Percentiles rank a stretch among this genome's conserved stretches.
These are phyloP conservation scores for Ptychadena robeensis DNA, from an alignment of 2,797 vertebrate genomes.

Conservation along the genomic window DNA sequence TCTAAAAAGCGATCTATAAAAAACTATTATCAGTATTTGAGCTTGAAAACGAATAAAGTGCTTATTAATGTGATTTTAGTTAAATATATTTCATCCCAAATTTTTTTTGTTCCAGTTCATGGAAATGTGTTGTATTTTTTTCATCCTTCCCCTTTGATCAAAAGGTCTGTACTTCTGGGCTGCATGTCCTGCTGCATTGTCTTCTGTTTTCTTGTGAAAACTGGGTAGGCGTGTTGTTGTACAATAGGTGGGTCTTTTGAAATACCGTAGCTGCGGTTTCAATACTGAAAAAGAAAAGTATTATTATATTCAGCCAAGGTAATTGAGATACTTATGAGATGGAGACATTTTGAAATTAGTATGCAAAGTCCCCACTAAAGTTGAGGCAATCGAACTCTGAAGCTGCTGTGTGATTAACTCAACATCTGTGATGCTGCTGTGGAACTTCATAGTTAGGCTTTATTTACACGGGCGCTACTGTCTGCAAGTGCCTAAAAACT, in stretches of 20 bases:
- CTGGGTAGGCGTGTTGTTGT: conserved; percentile 73
- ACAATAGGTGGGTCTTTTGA: conserved; percentile 79
- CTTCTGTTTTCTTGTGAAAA: conserved; percentile 74
- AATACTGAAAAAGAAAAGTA: conserved; percentile 71
- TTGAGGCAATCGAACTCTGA: no score
- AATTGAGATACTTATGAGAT: no score
- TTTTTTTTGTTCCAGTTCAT: conserved; percentile 80
- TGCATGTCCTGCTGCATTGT: conserved; percentile 25
- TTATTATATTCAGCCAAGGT: conserved; percentile 38
- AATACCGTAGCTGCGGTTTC: conserved; percentile 74
- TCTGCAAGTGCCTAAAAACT: no score
- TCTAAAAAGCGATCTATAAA: no score
- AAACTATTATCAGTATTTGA: not conserved
- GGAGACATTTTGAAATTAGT: no score
- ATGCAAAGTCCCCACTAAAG: no score
- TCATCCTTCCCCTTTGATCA: conserved; percentile 85
- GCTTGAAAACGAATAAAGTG: not conserved
- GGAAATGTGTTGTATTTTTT: conserved; percentile 86
- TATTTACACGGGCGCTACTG: no score
- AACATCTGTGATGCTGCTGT: no score
- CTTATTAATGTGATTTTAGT: not conserved
- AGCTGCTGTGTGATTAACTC: no score
- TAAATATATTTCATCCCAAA: not conserved
- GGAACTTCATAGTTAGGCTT: no score
- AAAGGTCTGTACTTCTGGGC: conserved; percentile 71